These are phyloP conservation scores for Sebastes schlegelii DNA, from an alignment of 2,113 vertebrate species.

Conservation along the genomic window DNA sequence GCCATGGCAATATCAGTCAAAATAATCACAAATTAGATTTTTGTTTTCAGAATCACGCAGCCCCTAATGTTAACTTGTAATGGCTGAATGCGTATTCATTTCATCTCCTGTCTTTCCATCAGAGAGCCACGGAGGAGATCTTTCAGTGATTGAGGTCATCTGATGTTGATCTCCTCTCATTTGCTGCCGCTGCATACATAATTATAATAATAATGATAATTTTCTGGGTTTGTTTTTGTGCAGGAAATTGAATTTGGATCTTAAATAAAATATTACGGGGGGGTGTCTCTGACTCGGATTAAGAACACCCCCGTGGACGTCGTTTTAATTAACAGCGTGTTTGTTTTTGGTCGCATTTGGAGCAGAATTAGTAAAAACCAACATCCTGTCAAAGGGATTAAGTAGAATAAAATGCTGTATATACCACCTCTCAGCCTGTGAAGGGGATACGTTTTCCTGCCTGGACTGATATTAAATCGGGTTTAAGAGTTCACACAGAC, in stretches of 20 bases:
- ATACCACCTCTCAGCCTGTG: conserved; percentile 14
- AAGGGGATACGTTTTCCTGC: conserved; percentile 25
- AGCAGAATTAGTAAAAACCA: conserved; percentile 27
- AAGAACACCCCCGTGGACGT: background rate
- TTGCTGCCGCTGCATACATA: conserved; percentile 1
- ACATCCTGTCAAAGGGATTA: conserved; percentile 17
- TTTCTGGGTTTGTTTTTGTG: background rate
- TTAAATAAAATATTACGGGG: background rate
- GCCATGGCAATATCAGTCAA: too few relatives aligned
- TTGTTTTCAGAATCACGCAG: too few relatives aligned
- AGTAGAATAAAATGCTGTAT: conserved; percentile 14
- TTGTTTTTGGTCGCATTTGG: conserved; percentile 26
- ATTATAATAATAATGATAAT: background rate
- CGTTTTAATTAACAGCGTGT: background rate
- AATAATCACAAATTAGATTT: too few relatives aligned
- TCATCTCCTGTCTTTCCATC: background rate
- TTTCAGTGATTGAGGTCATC: conserved; percentile 28
- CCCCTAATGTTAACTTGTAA: background rate
- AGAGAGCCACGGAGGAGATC: background rate
- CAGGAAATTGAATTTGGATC: conserved; percentile 22
- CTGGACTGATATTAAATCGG: conserved; percentile 40
- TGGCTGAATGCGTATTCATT: background rate
- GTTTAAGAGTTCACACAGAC: conserved; percentile 50
- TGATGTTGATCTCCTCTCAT: conserved; percentile 19
- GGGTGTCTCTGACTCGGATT: background rate